Percentiles rank a stretch among this genome's conserved stretches.
These are phyloP conservation scores for Platyscapa corneri DNA, from an alignment of 1,140 invertebrate genomes.

Conservation along the genomic window DNA sequence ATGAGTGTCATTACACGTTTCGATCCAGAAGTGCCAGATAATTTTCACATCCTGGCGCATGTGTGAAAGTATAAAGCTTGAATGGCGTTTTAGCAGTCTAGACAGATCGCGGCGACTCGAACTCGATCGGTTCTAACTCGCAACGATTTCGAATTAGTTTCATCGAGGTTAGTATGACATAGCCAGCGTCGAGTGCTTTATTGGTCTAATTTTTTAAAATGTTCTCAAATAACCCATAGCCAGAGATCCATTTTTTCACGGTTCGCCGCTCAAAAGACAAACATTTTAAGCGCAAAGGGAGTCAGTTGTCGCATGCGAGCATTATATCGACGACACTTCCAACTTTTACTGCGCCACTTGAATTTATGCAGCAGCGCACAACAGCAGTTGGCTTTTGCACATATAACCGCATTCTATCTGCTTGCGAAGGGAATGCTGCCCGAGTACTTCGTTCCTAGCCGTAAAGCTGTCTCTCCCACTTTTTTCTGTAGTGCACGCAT, in stretches of 20 bases:
- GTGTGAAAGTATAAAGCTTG: neutral
- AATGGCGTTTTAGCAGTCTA: neutral
- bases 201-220: neutral
- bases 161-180: neutral
- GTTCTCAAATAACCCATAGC: neutral
- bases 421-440: neutral
- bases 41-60: neutral
- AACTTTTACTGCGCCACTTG: conserved; percentile 1
- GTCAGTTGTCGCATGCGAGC: neutral
- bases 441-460: neutral
- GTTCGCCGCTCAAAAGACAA: neutral
- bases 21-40: neutral
- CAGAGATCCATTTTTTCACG: neutral
- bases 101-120: neutral
- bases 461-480: neutral
- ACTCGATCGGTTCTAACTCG: neutral
- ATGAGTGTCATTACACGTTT: neutral
- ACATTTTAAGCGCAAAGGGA: neutral
- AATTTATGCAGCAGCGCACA: conserved; percentile 23
- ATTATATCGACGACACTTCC: neutral
- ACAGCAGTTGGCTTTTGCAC: neutral
- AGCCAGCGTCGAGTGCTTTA: neutral
- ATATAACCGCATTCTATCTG: neutral
- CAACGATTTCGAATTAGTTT: neutral
- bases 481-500: neutral